Conservation (phyloP, 2,797 vertebrate genomes). For the Furcifer pardalis region DNA sequence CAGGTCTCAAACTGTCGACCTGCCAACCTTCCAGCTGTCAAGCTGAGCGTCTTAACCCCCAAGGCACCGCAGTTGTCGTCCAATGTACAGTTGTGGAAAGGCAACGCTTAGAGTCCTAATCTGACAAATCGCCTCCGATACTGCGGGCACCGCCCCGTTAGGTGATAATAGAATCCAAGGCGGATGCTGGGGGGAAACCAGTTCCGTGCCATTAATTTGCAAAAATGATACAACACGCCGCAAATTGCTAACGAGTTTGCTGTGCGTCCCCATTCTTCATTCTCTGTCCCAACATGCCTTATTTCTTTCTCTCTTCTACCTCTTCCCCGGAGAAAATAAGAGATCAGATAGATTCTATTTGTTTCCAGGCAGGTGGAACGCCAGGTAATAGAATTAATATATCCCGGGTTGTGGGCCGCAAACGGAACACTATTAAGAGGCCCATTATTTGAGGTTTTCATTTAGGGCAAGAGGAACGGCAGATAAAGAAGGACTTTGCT, state of each 20-base stretch:
- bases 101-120: slow-evolving; percentile 60
- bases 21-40: no score
- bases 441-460: slow-evolving; percentile 67
- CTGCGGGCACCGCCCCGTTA: slow-evolving; percentile 57
- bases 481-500: not conserved
- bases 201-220: slow-evolving; percentile 62
- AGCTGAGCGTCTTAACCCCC: no score
- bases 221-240: slow-evolving; percentile 28
- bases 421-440: slow-evolving; percentile 69
- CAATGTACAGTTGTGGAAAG: slow-evolving; percentile 54
- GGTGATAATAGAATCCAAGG: slow-evolving; percentile 62
- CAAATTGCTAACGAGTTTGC: slow-evolving; percentile 55
- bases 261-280: slow-evolving; percentile 29
- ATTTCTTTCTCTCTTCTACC: not conserved
- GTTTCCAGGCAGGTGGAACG: slow-evolving; percentile 59
- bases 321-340: slow-evolving; percentile 51
- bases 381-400: slow-evolving; percentile 73
- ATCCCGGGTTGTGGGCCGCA: slow-evolving; percentile 59
- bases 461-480: slow-evolving; percentile 22
- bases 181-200: slow-evolving; percentile 55
- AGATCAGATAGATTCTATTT: slow-evolving; percentile 59
- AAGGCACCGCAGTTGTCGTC: no score
- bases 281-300: not conserved
- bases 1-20: no score
- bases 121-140: slow-evolving; percentile 63